phyloP scores from a whole-genome alignment of 1,140 invertebrate species.

The Drosophila nasuta region DNA sequence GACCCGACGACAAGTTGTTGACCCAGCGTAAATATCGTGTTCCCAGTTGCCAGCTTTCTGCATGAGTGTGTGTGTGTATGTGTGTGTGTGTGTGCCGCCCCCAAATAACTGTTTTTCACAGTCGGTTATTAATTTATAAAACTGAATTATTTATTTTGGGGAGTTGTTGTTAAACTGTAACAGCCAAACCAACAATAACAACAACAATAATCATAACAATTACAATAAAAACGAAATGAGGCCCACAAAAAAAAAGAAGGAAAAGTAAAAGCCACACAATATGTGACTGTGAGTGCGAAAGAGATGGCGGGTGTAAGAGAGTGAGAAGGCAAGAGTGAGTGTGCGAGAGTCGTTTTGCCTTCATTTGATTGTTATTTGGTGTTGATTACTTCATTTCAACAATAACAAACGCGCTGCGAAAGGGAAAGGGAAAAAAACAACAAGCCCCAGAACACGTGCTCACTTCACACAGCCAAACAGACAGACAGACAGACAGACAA shows the following conservation, averaged over 20 bases:
- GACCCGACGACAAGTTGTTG: slow-evolving; percentile 29
- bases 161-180: slow-evolving; percentile 41
- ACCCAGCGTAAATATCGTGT: slow-evolving; percentile 20
- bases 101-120: slow-evolving; percentile 30
- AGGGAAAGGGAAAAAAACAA: background rate
- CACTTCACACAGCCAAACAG: background rate
- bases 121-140: slow-evolving; percentile 53
- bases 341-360: slow-evolving; percentile 41
- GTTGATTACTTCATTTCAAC: slow-evolving; percentile 56
- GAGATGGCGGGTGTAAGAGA: background rate
- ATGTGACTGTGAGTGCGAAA: background rate
- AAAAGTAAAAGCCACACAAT: slow-evolving; percentile 14
- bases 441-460: background rate
- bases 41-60: background rate
- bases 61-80: too few species aligned
- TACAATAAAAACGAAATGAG: slow-evolving; percentile 63
- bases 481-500: background rate
- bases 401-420: slow-evolving; percentile 10
- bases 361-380: slow-evolving; percentile 64
- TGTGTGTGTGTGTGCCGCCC: too few species aligned
- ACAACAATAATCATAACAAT: slow-evolving; percentile 58
- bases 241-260: background rate
- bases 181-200: slow-evolving; percentile 33
- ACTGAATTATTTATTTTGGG: slow-evolving; percentile 71
- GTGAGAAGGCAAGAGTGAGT: slow-evolving; percentile 1